Percentiles rank a stretch among this genome's conserved stretches.
Conservation (phyloP, 2,797 vertebrate genomes). For the Neostethus bicornis region DNA sequence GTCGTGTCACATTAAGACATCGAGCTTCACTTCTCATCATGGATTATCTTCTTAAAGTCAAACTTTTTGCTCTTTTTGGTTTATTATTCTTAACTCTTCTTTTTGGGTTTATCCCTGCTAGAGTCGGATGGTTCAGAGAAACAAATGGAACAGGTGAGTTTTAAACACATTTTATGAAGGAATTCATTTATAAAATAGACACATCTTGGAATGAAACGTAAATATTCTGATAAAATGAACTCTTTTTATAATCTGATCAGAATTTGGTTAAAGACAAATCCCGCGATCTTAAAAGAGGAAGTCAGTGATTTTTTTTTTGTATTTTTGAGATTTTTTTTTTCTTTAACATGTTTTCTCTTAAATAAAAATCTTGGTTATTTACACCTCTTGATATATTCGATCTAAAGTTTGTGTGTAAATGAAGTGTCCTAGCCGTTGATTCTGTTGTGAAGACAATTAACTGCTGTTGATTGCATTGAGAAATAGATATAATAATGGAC, state of each 20-base stretch:
- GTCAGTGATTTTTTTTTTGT: accelerated
- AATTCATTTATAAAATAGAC: too few species aligned
- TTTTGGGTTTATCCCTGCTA: constrained; percentile 81
- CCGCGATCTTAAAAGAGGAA: constrained; percentile 2
- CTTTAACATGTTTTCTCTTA: accelerated
- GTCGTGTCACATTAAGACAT: background rate
- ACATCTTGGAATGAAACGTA: too few species aligned
- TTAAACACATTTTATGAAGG: too few species aligned
- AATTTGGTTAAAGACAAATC: background rate
- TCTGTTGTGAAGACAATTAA: background rate
- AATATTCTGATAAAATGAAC: too few species aligned
- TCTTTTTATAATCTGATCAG: too few species aligned
- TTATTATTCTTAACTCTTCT: constrained; percentile 78
- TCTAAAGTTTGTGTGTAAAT: too few species aligned
- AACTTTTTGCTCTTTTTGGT: constrained; percentile 78
- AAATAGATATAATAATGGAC: background rate
- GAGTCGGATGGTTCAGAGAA: constrained; percentile 78
- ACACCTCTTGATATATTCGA: too few species aligned
- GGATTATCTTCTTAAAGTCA: constrained; percentile 82
- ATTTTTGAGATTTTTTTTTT: background rate
- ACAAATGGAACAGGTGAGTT: constrained; percentile 77
- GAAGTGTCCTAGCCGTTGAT: constrained; percentile 22
- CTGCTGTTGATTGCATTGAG: constrained; percentile 14
- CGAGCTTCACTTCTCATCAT: constrained; percentile 39
- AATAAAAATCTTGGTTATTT: too few species aligned